Conservation (phyloP, 2,113 vertebrate species). For the Paedocypris sp. region DNA sequence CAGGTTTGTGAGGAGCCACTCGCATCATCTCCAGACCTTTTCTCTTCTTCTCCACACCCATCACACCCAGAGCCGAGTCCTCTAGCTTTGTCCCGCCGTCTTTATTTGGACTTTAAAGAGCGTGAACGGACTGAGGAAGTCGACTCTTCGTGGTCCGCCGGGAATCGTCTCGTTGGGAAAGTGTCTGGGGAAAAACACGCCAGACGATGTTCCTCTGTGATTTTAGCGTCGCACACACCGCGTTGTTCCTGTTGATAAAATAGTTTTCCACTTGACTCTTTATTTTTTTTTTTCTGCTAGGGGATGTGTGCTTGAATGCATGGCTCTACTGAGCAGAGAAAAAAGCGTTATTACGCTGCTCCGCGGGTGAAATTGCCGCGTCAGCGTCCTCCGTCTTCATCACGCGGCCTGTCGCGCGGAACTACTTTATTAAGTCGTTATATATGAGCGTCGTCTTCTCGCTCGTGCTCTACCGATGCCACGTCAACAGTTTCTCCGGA, state of each 20-base stretch:
- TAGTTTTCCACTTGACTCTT: constrained; percentile 29
- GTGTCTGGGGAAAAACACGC: neutral
- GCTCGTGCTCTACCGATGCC: no score
- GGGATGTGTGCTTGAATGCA: constrained; percentile 47
- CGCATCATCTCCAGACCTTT: neutral
- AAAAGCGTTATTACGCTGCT: constrained; percentile 17
- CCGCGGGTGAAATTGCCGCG: neutral
- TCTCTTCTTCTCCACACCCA: neutral
- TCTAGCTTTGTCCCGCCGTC: no score
- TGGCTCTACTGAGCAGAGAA: constrained; percentile 42
- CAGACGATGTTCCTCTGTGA: neutral
- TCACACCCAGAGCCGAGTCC: no score
- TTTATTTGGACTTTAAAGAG: no score
- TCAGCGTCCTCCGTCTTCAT: neutral
- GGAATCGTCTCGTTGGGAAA: no score
- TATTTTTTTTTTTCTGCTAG: constrained; percentile 11
- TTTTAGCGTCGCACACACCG: constrained; percentile 39
- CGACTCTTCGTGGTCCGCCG: no score
- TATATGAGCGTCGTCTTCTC: neutral
- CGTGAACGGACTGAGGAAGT: constrained; percentile 3
- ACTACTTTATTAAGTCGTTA: constrained; percentile 12
- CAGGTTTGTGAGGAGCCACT: constrained; percentile 26
- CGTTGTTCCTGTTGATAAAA: constrained; percentile 37
- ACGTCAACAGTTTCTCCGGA: no score
- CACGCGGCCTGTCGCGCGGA: neutral